Evolutionary conservation across 2,888 invertebrate species (phyloP), one percentile per base, ranked within the genome.

Genomic region (Exocentrus adspersus): DNA sequence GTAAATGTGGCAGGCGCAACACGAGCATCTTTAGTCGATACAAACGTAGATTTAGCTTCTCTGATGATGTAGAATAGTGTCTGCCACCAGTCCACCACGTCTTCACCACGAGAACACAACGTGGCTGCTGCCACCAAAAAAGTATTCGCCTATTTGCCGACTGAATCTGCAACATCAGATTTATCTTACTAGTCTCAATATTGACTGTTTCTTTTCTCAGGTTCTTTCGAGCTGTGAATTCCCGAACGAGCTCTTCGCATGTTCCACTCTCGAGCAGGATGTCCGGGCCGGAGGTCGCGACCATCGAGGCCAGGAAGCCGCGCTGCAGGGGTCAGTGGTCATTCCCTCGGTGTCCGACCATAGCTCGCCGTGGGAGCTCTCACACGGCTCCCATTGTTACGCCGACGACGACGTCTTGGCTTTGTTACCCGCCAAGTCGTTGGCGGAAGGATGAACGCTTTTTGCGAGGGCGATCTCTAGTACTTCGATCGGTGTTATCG

Each of bases 361-460:
- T n/a, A 71, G 67, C 76, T n/a, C 72, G 67, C 76, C 82, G 82
- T 82, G 82, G 81, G 82, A 82, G 80, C 79, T 72, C 74, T 82
- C 82, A 79, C 82, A 78, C 78, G 78, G 75, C 77, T 77, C 46
- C 75, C 64, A 75, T 76, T 76, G 75, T 76, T 75, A 76, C 76
- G 69, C 75, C 65, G 12, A 2, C 37, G 37, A 5, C 37, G 24
- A 24, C 24, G 24, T 62, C 66, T 64, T 69, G 72, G 72, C 72
- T 60, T 56, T 41, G 51, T 64, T 64, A 28, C 68, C 68, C 74
- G 75, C 76, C 74, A 79, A 77, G 79, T 75, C 72, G 72, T 71
- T 54, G 30, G 60, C 56, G 56, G 50, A 42, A 51, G 43, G 37
- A 37, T 37, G n/a, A 37, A n/a, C n/a, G 37, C 14, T 37, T 37